phyloP scores from a whole-genome alignment of 2,888 invertebrate genomes.

The Leptinotarsa peninsularis region DNA sequence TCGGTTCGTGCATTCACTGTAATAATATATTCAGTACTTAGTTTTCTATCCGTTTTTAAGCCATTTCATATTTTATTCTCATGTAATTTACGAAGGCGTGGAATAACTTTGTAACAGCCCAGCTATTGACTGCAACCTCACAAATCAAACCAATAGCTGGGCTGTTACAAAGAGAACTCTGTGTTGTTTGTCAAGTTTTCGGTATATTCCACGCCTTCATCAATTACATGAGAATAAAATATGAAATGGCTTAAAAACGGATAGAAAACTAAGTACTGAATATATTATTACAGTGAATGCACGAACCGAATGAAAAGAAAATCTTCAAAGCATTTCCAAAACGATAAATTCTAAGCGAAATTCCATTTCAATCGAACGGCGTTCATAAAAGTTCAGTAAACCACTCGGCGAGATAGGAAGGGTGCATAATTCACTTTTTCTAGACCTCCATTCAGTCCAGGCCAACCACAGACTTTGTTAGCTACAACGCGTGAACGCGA shows the following conservation, averaged over 20 bases:
- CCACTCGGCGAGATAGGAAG: constrained; percentile 45
- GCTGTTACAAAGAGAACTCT: no score
- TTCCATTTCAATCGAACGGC: constrained; percentile 45
- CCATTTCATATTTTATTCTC: no score
- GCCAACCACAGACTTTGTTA: constrained; percentile 48
- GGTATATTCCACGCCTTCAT: no score
- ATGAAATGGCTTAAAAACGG: no score
- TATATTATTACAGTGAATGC: not conserved
- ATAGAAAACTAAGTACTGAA: not conserved
- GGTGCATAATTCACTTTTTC: constrained; percentile 55
- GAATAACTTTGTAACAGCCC: no score
- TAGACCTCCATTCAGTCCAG: constrained; percentile 40
- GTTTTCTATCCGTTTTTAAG: no score
- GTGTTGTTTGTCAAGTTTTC: no score
- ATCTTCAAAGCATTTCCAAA: not conserved
- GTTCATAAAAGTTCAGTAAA: constrained; percentile 53
- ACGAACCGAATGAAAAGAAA: not conserved
- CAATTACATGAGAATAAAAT: no score
- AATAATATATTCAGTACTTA: not conserved
- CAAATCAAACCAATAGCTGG: no score
- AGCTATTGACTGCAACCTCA: no score
- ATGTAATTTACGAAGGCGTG: no score
- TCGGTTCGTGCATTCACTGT: not conserved
- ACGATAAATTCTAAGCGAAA: constrained; percentile 36
- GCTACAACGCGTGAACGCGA: constrained; percentile 45